Evolutionary conservation across 2,113 vertebrate species (phyloP).

Genomic region (Parus major): DNA sequence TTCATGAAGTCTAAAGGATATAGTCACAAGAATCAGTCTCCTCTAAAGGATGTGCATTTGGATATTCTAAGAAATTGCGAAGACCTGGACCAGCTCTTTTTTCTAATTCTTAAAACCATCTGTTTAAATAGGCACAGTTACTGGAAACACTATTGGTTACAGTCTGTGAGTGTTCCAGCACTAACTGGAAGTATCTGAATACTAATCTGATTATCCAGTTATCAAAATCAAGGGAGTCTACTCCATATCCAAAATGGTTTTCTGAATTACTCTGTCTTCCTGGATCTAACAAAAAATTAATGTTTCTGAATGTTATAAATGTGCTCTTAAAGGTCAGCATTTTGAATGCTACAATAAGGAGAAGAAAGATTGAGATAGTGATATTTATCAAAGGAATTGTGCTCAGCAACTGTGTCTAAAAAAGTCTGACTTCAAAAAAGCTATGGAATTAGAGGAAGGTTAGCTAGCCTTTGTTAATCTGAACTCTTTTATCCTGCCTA

Average conservation of each 20-base stretch:
- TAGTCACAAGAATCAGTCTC: background rate
- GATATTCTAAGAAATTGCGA: background rate
- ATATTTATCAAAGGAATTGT: slow-evolving; percentile 34
- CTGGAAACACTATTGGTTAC: background rate
- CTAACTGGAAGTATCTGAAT: background rate
- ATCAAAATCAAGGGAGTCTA: background rate
- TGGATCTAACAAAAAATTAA: background rate
- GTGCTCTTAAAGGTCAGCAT: background rate
- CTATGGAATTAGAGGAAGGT: slow-evolving; percentile 44
- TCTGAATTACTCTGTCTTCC: background rate
- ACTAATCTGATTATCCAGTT: background rate
- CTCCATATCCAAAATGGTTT: background rate
- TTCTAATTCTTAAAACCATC: background rate
- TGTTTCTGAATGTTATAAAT: background rate
- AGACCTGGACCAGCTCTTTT: background rate
- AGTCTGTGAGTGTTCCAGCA: background rate
- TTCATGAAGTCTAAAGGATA: background rate
- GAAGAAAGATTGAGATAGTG: background rate
- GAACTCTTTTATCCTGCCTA: slow-evolving; percentile 61
- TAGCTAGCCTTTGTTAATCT: slow-evolving; percentile 36
- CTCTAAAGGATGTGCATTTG: background rate
- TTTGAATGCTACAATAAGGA: background rate
- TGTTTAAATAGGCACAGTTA: background rate
- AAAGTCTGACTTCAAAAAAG: slow-evolving; percentile 43
- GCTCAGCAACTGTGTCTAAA: slow-evolving; percentile 47